Evolutionary conservation across 2,888 invertebrate species (phyloP), one percentile per base, ranked within the genome.

Genomic region (Boloria euphrosyne): DNA sequence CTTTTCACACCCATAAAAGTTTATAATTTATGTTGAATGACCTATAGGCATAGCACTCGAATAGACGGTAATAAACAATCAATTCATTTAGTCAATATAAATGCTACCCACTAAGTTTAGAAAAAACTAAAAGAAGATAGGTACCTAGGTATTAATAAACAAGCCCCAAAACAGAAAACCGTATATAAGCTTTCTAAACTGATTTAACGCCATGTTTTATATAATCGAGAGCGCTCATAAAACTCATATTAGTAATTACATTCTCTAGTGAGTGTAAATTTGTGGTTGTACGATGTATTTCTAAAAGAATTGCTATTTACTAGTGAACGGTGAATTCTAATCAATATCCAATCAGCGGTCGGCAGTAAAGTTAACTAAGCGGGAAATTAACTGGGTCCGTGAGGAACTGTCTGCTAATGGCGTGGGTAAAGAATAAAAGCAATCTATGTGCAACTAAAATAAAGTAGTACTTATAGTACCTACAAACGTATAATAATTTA

Each of bases 301-400:
- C 80, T 83, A 84, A 86, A 87, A 87, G 83, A 86, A 87, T 84
- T 80, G 82, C 80, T 82, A 83, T 86, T 88, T 87, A 87, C 81
- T 76, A 77, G 83, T 82, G 86, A 84, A 89, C 84, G 80, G 80
- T 78, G 81, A 82, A 76, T 85, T 90, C 89, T 91, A 92, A 91
- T 92, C 91, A 91, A 91, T 89, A 86, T 89, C 88, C 91, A 91
- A 92, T 92, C 92, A 90, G 81, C 76, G 82, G 75, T 69, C 71
- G 78, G 89, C 76, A 78, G 85, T 91, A 91, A 92, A 92, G 85
- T 90, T 91, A 92, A 92, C 91, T 90, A 88, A 92, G 83, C 92
- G 90, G 76, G 90, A 92, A 92, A 92, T 92, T 91, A 90, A 89
- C 81, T 84, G 80, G 77, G 80, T 74, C 27, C 74, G 78, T 75